These are phyloP conservation scores for Heliconius hewitsoni DNA, from an alignment of 1,140 invertebrate species.

Conservation along the genomic window DNA sequence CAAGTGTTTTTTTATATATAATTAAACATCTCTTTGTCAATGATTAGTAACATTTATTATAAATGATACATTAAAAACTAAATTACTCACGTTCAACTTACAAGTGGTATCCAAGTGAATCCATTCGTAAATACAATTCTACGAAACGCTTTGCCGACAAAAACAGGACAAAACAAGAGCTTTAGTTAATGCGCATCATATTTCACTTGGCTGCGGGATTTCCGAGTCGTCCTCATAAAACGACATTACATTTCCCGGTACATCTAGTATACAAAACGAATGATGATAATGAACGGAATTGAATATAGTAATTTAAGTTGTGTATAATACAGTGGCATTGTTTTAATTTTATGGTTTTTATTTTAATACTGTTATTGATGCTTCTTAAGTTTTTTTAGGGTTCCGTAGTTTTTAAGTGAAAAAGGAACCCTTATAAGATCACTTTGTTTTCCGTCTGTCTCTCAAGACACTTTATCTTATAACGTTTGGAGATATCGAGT, in stretches of 20 bases:
- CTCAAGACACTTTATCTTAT: no score
- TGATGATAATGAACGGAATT: constrained; percentile 49
- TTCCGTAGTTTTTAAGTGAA: no score
- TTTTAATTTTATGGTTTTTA: neutral
- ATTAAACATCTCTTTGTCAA: neutral
- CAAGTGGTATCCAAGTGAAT: constrained; percentile 28
- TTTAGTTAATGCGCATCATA: constrained; percentile 67
- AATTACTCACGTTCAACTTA: constrained; percentile 14
- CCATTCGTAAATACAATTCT: constrained; percentile 41
- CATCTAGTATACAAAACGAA: constrained; percentile 52
- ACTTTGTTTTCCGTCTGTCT: no score
- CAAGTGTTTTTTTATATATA: no score
- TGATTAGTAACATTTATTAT: constrained; percentile 7
- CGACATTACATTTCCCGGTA: constrained; percentile 50
- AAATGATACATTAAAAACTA: constrained; percentile 12
- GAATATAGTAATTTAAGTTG: constrained; percentile 9
- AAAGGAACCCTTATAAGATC: no score
- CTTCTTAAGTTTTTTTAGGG: neutral
- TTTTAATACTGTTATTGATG: neutral
- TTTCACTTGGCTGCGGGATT: constrained; percentile 60
- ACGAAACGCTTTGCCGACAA: constrained; percentile 56
- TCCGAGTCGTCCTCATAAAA: constrained; percentile 51
- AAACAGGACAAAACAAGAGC: constrained; percentile 63
- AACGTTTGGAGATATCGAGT: no score
- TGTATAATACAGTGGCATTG: neutral